Conservation (phyloP, 2,888 invertebrate genomes). For the Carpatolechia fugitivella region DNA sequence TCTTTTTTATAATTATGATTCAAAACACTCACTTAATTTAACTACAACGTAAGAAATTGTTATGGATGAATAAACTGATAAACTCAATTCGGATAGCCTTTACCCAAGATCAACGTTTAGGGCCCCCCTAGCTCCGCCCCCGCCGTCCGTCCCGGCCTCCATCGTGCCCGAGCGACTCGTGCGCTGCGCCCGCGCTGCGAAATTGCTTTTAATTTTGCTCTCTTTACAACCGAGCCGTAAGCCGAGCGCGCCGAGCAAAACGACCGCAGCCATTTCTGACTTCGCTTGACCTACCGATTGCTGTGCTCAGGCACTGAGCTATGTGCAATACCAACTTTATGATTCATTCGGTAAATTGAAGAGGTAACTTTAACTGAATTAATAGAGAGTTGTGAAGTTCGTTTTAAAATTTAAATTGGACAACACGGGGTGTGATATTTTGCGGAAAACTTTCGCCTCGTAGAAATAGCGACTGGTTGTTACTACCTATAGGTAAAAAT, state of each 20-base stretch:
- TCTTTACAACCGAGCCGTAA: slow-evolving; percentile 12
- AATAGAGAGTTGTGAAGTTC: too few species aligned
- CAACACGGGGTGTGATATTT: too few species aligned
- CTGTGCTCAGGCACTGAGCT: neutral
- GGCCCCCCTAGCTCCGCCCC: slow-evolving; percentile 7
- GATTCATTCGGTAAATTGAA: neutral
- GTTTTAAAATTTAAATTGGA: too few species aligned
- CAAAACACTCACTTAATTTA: too few species aligned
- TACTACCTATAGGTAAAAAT: too few species aligned
- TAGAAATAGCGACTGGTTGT: too few species aligned
- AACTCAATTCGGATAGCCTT: too few species aligned
- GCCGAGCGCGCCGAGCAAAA: neutral
- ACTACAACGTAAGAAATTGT: too few species aligned
- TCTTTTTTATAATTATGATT: too few species aligned
- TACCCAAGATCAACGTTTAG: neutral
- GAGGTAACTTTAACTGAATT: too few species aligned
- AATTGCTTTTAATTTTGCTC: slow-evolving; percentile 25
- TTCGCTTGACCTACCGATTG: slow-evolving; percentile 1
- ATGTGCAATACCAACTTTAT: neutral
- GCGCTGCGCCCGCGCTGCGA: slow-evolving; percentile 14
- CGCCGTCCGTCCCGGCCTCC: neutral
- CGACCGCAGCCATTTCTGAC: neutral
- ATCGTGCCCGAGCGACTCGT: slow-evolving; percentile 17
- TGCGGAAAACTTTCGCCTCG: too few species aligned
- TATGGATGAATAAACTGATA: too few species aligned